Evolutionary conservation across 2,888 invertebrate genomes (phyloP), one percentile per base, ranked within the genome.

Genomic region (Drosophila cognata): DNA sequence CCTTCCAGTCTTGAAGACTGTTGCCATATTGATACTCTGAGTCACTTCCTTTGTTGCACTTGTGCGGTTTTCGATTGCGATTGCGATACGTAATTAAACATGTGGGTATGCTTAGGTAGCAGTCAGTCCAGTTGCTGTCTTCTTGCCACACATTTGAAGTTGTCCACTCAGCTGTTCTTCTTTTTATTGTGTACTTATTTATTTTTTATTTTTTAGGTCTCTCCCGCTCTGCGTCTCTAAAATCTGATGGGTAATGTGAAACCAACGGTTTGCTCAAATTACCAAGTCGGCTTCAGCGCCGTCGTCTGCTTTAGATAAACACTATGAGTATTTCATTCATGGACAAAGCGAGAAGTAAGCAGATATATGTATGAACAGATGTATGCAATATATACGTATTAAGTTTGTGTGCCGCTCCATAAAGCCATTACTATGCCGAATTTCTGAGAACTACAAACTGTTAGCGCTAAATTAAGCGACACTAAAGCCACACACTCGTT

Each of bases 131-230:
- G 35, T 53, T 57, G 53, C 43, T 29, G 1, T 18, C 5, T 65
- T 63, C 33, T 67, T 76, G 77, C 77, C 57, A 43, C 74, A 65
- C 65, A 66, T 68, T 74, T 72, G 64, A 69, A 82, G 70, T 46
- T 84, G 84, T 87, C 84, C 89, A 85, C 89, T 85, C 89, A 85
- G 89, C 85, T 85, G 89, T 89, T 38, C 36, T 28, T 13, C 16
- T n/a, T 41, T 29, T 41, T 31, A 36, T 55, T 36, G 25, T 36
- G 55, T 36, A 11, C 28, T 46, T 25, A 25, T 46, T 21, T 25
- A 7, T 43, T 21, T 18, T 35, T 35, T 35, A 1, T 35, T 35
- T n/a, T 7, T 18, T n/a, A 25, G 28, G 28, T 25, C 50, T 50
- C 18, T n/a, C 52, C 31, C 25, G 4, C 28, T 56, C 13, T 55